phyloP scores from a whole-genome alignment of 2,888 invertebrate species.

The Pachliopta kotzebuea region DNA sequence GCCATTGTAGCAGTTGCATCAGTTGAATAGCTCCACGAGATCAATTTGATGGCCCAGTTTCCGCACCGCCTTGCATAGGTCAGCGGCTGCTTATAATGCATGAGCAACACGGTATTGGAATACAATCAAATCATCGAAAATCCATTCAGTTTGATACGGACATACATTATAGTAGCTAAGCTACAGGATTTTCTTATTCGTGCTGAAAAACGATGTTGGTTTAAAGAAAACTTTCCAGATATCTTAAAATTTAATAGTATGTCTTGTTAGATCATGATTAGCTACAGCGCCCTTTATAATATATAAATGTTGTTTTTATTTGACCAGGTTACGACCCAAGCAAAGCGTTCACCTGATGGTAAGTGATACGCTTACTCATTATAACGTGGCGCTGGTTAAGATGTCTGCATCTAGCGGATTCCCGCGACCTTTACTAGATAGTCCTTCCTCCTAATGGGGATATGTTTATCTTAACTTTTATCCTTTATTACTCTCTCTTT shows the following conservation, averaged over 20 bases:
- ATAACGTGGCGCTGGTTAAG: too few relatives aligned
- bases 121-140: conserved; percentile 43
- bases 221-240: too few relatives aligned
- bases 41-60: conserved; percentile 36
- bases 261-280: neutral
- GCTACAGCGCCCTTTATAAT: neutral
- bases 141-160: conserved; percentile 41
- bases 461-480: too few relatives aligned
- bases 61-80: conserved; percentile 33
- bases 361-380: too few relatives aligned
- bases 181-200: conserved; percentile 11
- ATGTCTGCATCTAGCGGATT: too few relatives aligned
- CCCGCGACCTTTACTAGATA: too few relatives aligned
- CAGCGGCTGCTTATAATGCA: conserved; percentile 53
- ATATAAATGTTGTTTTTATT: too few relatives aligned
- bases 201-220: conserved; percentile 1
- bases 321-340: too few relatives aligned
- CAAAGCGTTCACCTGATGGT: too few relatives aligned
- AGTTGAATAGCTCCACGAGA: conserved; percentile 31
- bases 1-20: conserved; percentile 33
- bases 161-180: conserved; percentile 25
- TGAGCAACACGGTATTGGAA: conserved; percentile 44
- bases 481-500: too few relatives aligned
- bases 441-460: too few relatives aligned
- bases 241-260: too few relatives aligned